These are phyloP conservation scores for Caloenas nicobarica DNA, from an alignment of 2,113 vertebrate genomes.

Conservation along the genomic window DNA sequence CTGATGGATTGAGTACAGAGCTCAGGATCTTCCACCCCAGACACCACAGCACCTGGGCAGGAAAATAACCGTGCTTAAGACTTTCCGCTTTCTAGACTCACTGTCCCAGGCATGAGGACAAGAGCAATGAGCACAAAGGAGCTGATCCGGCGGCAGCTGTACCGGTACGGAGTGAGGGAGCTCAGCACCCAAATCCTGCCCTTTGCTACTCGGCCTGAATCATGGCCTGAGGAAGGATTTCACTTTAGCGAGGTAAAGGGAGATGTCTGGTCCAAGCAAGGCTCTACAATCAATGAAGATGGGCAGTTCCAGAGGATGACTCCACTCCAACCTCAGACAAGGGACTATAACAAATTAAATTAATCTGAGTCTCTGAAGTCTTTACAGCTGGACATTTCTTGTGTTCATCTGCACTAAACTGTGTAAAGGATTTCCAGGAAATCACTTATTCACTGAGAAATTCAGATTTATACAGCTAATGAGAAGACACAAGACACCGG, in stretches of 20 bases:
- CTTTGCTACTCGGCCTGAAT: neutral
- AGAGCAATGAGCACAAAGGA: neutral
- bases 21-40: neutral
- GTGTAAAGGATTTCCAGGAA: neutral
- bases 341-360: neutral
- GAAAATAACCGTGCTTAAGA: neutral
- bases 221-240: rapidly evolving
- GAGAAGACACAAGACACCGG: neutral
- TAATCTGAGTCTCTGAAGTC: neutral
- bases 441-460: neutral
- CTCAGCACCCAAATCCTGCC: neutral
- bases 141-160: neutral
- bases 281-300: neutral
- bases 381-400: neutral
- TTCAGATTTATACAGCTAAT: neutral
- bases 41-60: neutral
- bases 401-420: neutral
- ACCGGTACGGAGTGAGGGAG: neutral
- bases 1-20: neutral
- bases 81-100: neutral
- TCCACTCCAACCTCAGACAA: neutral
- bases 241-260: neutral
- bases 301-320: neutral
- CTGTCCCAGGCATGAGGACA: neutral
- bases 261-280: neutral